These are phyloP conservation scores for Caenorhabditis plicata DNA, from an alignment of 2,888 invertebrate species.

Conservation along the genomic window DNA sequence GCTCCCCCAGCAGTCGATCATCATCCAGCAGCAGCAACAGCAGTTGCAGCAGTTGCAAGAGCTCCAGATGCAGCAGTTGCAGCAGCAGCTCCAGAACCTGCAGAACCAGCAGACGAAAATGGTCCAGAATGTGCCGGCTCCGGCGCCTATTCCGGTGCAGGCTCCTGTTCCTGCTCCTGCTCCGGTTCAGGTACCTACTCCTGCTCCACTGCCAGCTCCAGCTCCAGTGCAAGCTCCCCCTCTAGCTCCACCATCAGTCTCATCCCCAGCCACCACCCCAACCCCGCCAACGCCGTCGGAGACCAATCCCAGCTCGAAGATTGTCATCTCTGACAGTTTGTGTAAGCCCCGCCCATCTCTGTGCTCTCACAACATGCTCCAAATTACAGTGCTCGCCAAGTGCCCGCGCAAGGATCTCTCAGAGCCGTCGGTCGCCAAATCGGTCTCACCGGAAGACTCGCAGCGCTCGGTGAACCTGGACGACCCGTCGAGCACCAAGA, in stretches of 20 bases:
- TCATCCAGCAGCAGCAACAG: background rate
- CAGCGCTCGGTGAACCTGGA: no score
- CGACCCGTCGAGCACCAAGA: no score
- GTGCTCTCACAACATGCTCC: background rate
- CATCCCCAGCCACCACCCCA: background rate
- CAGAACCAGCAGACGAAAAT: background rate
- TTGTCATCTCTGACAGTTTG: background rate
- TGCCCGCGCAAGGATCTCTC: background rate
- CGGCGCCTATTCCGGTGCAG: background rate
- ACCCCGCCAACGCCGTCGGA: background rate
- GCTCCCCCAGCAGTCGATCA: no score
- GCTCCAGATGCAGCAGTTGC: background rate
- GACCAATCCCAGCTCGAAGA: background rate
- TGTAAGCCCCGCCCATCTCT: background rate
- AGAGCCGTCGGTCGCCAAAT: conserved; percentile 1
- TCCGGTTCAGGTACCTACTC: conserved; percentile 1
- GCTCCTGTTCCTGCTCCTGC: background rate
- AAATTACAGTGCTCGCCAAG: background rate
- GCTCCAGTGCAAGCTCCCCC: background rate
- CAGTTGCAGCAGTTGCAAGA: background rate
- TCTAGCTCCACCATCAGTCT: background rate
- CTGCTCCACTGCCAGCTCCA: background rate
- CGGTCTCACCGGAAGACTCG: no score
- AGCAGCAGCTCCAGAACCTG: conserved; percentile 5
- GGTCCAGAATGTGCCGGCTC: background rate